phyloP scores from a whole-genome alignment of 2,797 vertebrate genomes.

The Forpus xanthops region DNA sequence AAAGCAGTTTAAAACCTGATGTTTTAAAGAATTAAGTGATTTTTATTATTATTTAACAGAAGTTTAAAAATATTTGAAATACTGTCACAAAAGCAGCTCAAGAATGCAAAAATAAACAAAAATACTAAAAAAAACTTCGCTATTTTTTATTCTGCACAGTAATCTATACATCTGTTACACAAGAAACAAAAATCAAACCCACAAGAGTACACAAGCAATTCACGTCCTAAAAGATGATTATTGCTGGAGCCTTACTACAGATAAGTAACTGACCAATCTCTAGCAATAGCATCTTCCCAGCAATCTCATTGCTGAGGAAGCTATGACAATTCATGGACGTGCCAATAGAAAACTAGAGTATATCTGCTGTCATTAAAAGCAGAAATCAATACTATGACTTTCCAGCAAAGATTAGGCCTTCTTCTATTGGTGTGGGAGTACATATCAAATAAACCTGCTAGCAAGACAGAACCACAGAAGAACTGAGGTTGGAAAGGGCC shows the following conservation, averaged over 20 bases:
- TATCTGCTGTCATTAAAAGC: not conserved
- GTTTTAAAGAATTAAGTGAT: not conserved
- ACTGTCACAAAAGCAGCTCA: not conserved
- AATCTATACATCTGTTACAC: not conserved
- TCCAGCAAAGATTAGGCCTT: not conserved
- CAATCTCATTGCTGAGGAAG: not conserved
- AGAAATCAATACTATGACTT: not conserved
- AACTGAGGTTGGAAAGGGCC: not conserved
- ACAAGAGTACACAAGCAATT: not conserved
- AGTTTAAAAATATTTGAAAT: too few species aligned
- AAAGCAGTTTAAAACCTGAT: not conserved
- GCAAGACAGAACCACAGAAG: not conserved
- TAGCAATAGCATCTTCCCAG: not conserved
- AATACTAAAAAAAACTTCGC: not conserved
- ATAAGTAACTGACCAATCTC: not conserved
- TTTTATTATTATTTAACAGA: not conserved
- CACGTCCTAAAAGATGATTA: not conserved
- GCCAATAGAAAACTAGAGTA: not conserved
- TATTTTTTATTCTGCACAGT: not conserved
- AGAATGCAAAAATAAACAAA: not conserved
- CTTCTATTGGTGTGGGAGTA: not conserved
- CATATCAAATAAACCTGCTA: not conserved
- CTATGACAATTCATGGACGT: rapidly evolving
- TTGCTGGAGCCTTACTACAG: not conserved
- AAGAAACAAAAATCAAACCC: not conserved